These are phyloP conservation scores for Anomalospiza imberbis DNA, from an alignment of 2,797 vertebrate species.

Conservation along the genomic window DNA sequence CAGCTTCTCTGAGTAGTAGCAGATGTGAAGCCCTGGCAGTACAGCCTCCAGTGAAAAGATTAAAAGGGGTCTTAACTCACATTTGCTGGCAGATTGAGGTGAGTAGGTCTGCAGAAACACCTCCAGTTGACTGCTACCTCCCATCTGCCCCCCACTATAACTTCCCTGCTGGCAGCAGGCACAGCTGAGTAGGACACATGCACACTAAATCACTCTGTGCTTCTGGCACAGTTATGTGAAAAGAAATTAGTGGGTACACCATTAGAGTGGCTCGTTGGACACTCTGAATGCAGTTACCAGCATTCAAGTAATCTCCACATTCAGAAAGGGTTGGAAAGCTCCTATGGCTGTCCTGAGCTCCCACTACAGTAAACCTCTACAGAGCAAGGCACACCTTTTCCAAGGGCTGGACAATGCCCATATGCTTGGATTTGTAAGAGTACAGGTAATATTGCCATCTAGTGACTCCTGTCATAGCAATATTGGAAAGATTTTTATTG, in stretches of 20 bases:
- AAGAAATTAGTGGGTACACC: not conserved
- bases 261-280: not conserved
- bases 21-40: slow-evolving; percentile 9
- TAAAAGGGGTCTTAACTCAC: slow-evolving; percentile 9
- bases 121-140: not conserved
- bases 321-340: not conserved
- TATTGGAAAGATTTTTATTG: not conserved
- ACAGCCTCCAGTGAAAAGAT: not conserved
- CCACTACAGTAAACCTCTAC: not conserved
- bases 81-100: slow-evolving; percentile 11
- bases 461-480: slow-evolving; percentile 29
- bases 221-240: not conserved
- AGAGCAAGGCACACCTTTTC: not conserved
- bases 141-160: not conserved
- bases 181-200: not conserved
- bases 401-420: not conserved
- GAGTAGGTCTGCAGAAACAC: not conserved
- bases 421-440: not conserved
- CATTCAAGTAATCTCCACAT: not conserved
- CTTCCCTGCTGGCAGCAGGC: not conserved
- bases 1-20: slow-evolving; percentile 3
- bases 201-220: not conserved
- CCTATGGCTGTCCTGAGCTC: not conserved
- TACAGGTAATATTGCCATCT: slow-evolving; percentile 60
- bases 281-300: not conserved